Base-by-base conservation (phyloP, 1,140 invertebrate species). In the Dufourea novaeangliae region DNA sequence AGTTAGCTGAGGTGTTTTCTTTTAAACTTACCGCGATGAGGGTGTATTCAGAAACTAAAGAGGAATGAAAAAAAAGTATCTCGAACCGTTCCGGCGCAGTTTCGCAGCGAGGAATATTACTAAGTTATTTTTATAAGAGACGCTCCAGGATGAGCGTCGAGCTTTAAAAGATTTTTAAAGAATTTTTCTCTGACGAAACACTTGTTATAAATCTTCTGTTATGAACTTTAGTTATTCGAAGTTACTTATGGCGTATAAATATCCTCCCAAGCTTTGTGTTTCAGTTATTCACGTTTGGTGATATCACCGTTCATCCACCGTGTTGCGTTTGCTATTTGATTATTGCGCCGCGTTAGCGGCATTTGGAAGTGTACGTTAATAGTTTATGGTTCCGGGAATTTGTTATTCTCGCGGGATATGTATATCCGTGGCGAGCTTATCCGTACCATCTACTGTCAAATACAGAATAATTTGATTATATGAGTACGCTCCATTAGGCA, bases 281-380 rank as follows among this genome's bases (percentile, higher is more conserved):
- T 4, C 37, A 37, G n/a, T 32, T 62, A 77, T 62, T 32, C 14
- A 20, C 7, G 10, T 70, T 70, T 20, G 20, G 20, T 2, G 20
- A 17, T 62, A 41, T 62, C 54, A 25, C 39, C 25, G 22, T 52
- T 12, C n/a, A n/a, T 5, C 20, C 8, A 20, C 10, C 10, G 4
- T 12, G 20, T 20, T 12, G 56, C 32, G 7, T 32, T n/a, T 32
- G 56, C 22, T 62, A 62, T 71, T 71, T 39, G 25, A 50, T 71
- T 71, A 27, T 41, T n/a, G 2, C 2, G 4, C 2, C 14, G 17
- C 1, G 27, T 69, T 76, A 44, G 22, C 52, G 17, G 29, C 10
- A 62, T 29, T 14, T 20, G 5, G 67, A 41, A 71, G 62, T 22
- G 54, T 41, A 12, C 12, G 32, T 7, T 5, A 32, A 52, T 62